A percentile compares a stretch with the other conserved stretches of the same genome.
Conservation (phyloP, 2,888 invertebrate species). For the Neocrepidodera transversa region DNA sequence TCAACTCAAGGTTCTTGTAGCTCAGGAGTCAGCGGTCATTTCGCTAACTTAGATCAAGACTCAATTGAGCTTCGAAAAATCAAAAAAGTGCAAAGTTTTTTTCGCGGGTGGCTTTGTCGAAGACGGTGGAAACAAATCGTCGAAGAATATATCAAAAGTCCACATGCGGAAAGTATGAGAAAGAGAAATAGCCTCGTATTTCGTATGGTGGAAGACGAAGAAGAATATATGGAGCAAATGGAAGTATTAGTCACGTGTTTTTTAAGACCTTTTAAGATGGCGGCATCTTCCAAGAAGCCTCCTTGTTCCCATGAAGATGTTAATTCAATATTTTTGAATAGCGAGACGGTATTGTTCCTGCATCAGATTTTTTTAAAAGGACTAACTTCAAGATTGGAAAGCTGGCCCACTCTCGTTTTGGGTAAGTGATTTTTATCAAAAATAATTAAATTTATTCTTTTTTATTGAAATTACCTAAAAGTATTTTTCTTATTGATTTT, state of each 20-base stretch:
- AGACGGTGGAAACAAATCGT: conserved; percentile 94
- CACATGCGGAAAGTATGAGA: conserved; percentile 92
- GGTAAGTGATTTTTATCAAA: too few species aligned
- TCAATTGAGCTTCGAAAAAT: conserved; percentile 85
- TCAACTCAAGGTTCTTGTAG: conserved; percentile 46
- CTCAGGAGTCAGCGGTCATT: conserved; percentile 46
- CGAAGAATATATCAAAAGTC: conserved; percentile 92
- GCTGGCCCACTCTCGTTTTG: conserved; percentile 91
- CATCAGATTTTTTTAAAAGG: conserved; percentile 95
- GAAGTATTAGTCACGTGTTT: conserved; percentile 86
- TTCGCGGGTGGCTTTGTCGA: conserved; percentile 91
- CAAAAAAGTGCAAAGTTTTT: conserved; percentile 89
- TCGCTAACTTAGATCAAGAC: conserved; percentile 61
- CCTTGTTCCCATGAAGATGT: conserved; percentile 93
- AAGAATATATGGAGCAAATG: conserved; percentile 91
- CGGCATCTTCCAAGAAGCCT: conserved; percentile 91
- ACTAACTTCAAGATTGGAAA: conserved; percentile 87
- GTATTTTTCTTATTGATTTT: too few species aligned
- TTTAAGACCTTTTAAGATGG: conserved; percentile 90
- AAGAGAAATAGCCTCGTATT: conserved; percentile 89
- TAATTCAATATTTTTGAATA: conserved; percentile 92
- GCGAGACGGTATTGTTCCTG: conserved; percentile 89
- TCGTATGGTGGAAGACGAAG: conserved; percentile 92
- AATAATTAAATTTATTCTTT: too few species aligned
- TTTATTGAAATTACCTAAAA: too few species aligned